Conservation (phyloP, 2,113 vertebrate species). For the Nothobranchius kuhntae region DNA sequence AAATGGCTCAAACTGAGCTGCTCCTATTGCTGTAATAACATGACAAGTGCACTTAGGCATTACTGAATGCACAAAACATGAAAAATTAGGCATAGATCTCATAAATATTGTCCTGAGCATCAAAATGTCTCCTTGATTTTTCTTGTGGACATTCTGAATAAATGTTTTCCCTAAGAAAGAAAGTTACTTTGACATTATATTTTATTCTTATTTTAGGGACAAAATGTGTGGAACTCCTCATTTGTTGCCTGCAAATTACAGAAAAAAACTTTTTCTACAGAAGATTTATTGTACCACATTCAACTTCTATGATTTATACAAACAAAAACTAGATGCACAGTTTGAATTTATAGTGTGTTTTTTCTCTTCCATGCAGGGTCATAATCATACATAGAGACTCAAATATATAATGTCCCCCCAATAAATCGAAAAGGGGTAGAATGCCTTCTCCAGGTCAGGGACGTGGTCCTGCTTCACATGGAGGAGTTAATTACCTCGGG, state of each 20-base stretch:
- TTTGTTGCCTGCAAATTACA: background rate
- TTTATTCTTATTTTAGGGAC: background rate
- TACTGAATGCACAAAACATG: constrained; percentile 30
- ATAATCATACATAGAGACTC: no score
- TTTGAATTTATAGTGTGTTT: no score
- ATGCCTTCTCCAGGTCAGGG: no score
- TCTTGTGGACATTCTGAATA: background rate
- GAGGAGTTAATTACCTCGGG: no score
- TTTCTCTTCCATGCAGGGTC: no score
- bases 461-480: no score
- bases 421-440: no score
- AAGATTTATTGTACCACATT: no score
- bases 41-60: constrained; percentile 34
- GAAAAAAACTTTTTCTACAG: background rate
- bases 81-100: constrained; percentile 5
- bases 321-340: no score
- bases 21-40: constrained; percentile 36
- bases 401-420: no score
- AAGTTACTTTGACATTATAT: no score
- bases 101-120: constrained; percentile 3
- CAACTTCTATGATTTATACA: no score
- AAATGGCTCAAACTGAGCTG: constrained; percentile 43
- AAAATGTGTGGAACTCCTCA: background rate
- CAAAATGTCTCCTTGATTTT: background rate
- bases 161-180: background rate